Evolutionary conservation across 92 coral and sea anemone species (phyloP), one percentile per base, ranked within the genome.

Genomic region (Parazoanthus darwini): DNA sequence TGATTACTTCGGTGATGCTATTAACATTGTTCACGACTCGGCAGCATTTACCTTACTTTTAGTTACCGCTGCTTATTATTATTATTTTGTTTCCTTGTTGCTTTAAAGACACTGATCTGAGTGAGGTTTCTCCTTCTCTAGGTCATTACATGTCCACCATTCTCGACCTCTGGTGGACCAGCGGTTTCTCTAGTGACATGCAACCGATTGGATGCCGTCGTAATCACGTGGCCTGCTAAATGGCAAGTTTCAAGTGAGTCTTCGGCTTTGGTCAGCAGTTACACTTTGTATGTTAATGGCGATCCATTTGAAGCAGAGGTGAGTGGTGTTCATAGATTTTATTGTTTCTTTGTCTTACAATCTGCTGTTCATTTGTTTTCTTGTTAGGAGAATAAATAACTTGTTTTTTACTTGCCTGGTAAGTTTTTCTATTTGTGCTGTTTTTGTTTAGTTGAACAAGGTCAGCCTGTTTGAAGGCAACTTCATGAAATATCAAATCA

Each of bases 271-370:
- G 78, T 50, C 50, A 42, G 85, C 38, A 75, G 86, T 25, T 92
- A 90, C 72, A 85, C 93, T 16, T 88, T 95, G n/a, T 84, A 92
- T 23, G 63, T 92, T 26, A 89, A 95, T 77, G 96, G 96, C 5
- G 92, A 90, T n/a, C 96, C 93, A 58, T 93, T 91, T 89, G 92
- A 91, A 59, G 96, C 92, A 18, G 93, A 93, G 94, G 98, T 92
- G 20, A 71, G 82, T 14, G 5, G 38, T 33, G 11, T 48, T 48
- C 9, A 48, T 6, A 6, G 51, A 7, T 6, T 48, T 48, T 8
- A 0, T 48, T 48, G 8, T 54, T 20, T 37, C 4, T 42, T 25
- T 16, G 39, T 4, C 13, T 82, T 79, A 33, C 42, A 26, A 29
- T 48, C 51, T 48, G 10, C 9, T 48, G 51, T 48, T 29, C 33